Evolutionary conservation across 2,113 vertebrate genomes (phyloP).

Genomic region (Felis chaus): DNA sequence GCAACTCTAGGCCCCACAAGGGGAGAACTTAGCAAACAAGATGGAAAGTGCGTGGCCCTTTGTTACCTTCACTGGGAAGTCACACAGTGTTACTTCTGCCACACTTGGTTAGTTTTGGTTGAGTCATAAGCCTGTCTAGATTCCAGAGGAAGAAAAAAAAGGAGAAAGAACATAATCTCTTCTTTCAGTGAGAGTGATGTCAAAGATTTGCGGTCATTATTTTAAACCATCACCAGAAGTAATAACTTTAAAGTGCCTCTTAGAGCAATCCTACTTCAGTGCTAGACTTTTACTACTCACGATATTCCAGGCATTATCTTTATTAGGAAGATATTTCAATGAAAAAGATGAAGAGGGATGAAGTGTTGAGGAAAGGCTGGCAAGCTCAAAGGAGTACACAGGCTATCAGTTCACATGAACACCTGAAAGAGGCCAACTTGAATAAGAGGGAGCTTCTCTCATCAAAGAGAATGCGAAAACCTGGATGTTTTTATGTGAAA

Average conservation of each 20-base stretch:
- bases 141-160: not conserved
- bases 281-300: not conserved
- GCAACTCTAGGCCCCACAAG: not conserved
- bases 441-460: not conserved
- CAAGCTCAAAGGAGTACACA: not conserved
- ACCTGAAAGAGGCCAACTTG: not conserved
- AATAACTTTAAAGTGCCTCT: not conserved
- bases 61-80: not conserved
- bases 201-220: not conserved
- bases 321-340: slow-evolving; percentile 11
- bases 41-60: not conserved
- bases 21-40: not conserved
- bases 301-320: slow-evolving; percentile 16
- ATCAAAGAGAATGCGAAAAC: not conserved
- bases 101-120: not conserved
- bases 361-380: not conserved
- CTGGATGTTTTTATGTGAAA: not conserved
- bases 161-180: not conserved
- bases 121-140: not conserved
- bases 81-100: not conserved
- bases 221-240: not conserved
- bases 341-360: not conserved
- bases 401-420: not conserved
- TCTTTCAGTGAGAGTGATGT: not conserved
- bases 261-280: not conserved